Percentiles rank a stretch among this genome's conserved stretches.
These are phyloP conservation scores for Fragum sueziense DNA, from an alignment of 2,888 invertebrate species.

Conservation along the genomic window DNA sequence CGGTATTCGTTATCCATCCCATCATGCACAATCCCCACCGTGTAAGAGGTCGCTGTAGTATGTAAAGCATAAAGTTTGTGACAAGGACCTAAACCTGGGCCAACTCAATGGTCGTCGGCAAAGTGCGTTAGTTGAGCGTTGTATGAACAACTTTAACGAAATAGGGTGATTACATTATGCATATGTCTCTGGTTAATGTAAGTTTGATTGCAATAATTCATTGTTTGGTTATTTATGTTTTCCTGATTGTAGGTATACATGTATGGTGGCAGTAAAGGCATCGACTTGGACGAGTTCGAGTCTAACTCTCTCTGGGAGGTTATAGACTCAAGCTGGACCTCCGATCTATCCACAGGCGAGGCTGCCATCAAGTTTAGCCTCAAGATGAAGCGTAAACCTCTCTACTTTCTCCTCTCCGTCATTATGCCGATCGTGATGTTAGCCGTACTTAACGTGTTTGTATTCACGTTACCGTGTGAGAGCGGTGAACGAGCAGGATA, in stretches of 20 bases:
- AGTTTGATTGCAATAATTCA: background rate
- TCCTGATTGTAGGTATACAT: constrained; percentile 33
- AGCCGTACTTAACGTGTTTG: constrained; percentile 37
- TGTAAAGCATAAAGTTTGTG: background rate
- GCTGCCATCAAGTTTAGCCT: constrained; percentile 35
- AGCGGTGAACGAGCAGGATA: constrained; percentile 52
- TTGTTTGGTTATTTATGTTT: background rate
- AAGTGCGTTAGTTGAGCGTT: background rate
- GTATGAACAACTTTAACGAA: background rate
- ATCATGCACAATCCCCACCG: too few species aligned
- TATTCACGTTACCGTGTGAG: constrained; percentile 48
- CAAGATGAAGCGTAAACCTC: constrained; percentile 44
- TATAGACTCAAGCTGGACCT: constrained; percentile 2
- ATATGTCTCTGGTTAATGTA: background rate
- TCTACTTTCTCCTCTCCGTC: constrained; percentile 33
- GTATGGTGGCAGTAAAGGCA: constrained; percentile 30
- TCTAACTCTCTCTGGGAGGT: constrained; percentile 46
- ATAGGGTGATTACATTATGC: background rate
- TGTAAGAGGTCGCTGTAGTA: too few species aligned
- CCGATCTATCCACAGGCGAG: constrained; percentile 2
- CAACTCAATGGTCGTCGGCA: background rate
- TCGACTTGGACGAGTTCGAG: constrained; percentile 29
- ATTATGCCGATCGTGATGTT: constrained; percentile 47
- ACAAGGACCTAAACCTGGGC: background rate
- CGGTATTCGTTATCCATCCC: too few species aligned